Evolutionary conservation across 1,140 invertebrate genomes (phyloP), one percentile per base, ranked within the genome.

Genomic region (Palaemon carinicauda): DNA sequence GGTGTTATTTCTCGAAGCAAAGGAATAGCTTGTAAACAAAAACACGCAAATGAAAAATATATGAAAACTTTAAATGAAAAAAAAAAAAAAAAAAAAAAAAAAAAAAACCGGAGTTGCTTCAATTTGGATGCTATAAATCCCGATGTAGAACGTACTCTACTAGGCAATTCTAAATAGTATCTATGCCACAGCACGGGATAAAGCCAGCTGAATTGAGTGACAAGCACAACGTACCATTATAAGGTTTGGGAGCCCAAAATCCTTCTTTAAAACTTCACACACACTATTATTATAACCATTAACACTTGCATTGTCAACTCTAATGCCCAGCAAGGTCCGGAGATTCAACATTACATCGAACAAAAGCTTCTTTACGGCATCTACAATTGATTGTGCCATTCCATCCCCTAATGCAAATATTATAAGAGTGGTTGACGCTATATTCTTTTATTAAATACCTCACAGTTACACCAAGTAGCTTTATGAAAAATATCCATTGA

Each of bases 171-270:
- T 80, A 50, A 53, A 53, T 60, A 80, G 52, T 56, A 10, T 80
- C 19, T 80, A 24, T 65, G 21, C 79, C 15, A 65, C 52, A 80
- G 79, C 52, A 80, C 60, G 54, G 31, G 53, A 80, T 19, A 80
- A 17, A 27, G 79, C 79, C 27, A 80, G 53, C 19, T 80, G 79
- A 33, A 80, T 80, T 2, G 79, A 80, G 29, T 80, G 79, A 21
- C 79, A 80, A n/a, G 60, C 79, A 80, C 79, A 80, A n/a, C 54
- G 9, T 12, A 80, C 54, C 79, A 80, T 80, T 3, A 80, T 80
- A 31, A 80, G 60, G 33, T 69, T 31, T 69, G 80, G 80, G 19
- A 81, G 80, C 21, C 56, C n/a, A n/a, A 81, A 24, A 65, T 81
- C 33, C 24, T 65, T 69, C 56, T 69, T 81, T 19, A 81, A 21